Base-by-base conservation (phyloP, 2,888 invertebrate species). In the Perizoma flavofasciatum region DNA sequence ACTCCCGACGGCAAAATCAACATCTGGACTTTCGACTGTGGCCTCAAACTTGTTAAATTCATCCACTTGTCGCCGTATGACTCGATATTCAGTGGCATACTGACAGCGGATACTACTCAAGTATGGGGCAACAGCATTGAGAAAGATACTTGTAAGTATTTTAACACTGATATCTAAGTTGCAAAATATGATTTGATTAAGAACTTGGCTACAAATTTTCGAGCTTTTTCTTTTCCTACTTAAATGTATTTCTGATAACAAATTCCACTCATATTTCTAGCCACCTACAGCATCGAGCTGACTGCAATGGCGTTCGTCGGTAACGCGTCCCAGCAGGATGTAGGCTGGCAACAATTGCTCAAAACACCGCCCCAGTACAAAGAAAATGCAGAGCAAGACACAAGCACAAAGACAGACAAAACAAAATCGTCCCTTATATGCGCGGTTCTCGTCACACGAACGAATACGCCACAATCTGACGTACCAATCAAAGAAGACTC, bases 1-100 rank as follows among this genome's bases (percentile, higher is more conserved):
- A 94, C 94, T 7, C 69, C 79, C 0, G 94, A 94, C 5, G 95
- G 95, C 37, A 94, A 95, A 59, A 94, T 98, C 67, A 96, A 95
- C 66, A 94, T 98, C 39, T 98, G 97, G 96, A 96, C 96, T 81
- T 95, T 97, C 62, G 95, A 95, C 66, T 95, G 96, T 58, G 96
- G 97, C 73, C 92, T 97, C 49, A 96, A 95, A 73, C 87, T 94
- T 59, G 93, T 94, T 74, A 94, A 95, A 77, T 94, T 93, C 69
- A 94, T 95, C 66, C 85, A 86, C 61, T 78, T 92, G 6, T 86
- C 92, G 41, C 86, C 92, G 4, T 90, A 91, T 62, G 92, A 92
- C 73, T 91, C 92, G 34, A 90, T 92, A 68, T 92, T 92, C 73
- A 90, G 90, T 68, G 91, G 90, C 0, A 85, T 92, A 64, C 75